A percentile compares a stretch with the other conserved stretches of the same genome.
phyloP scores from a whole-genome alignment of 2,888 invertebrate genomes.

The Portevinia maculata region DNA sequence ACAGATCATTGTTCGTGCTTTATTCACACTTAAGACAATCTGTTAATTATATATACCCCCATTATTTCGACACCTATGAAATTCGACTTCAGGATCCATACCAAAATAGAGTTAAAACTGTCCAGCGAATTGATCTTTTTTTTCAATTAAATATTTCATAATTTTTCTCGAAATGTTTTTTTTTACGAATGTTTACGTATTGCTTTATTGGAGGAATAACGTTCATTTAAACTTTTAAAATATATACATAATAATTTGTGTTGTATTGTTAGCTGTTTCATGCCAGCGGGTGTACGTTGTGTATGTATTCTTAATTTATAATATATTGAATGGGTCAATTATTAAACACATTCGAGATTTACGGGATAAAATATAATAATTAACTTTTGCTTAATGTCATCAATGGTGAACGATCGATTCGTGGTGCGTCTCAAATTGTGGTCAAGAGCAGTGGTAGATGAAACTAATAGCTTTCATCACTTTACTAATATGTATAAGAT shows the following conservation, averaged over 20 bases:
- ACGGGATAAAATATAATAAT: background rate
- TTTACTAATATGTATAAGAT: too few species aligned
- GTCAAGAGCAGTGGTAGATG: background rate
- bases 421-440: too few species aligned
- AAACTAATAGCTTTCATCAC: too few species aligned
- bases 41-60: too few species aligned
- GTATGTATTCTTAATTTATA: background rate
- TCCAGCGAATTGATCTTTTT: conserved; percentile 3
- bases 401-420: background rate
- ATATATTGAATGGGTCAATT: background rate
- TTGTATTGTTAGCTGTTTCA: conserved; percentile 1
- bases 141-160: background rate
- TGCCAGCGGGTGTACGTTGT: background rate
- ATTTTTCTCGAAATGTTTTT: background rate
- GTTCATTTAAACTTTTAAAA: conserved; percentile 7
- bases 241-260: conserved; percentile 3
- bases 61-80: too few species aligned
- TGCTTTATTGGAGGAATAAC: conserved; percentile 43
- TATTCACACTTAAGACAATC: too few species aligned
- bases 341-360: conserved; percentile 7
- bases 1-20: too few species aligned
- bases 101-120: too few species aligned
- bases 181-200: conserved; percentile 29
- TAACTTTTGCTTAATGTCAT: background rate
- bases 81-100: too few species aligned